phyloP scores from a whole-genome alignment of 2,113 vertebrate genomes.

The Equus przewalskii region DNA sequence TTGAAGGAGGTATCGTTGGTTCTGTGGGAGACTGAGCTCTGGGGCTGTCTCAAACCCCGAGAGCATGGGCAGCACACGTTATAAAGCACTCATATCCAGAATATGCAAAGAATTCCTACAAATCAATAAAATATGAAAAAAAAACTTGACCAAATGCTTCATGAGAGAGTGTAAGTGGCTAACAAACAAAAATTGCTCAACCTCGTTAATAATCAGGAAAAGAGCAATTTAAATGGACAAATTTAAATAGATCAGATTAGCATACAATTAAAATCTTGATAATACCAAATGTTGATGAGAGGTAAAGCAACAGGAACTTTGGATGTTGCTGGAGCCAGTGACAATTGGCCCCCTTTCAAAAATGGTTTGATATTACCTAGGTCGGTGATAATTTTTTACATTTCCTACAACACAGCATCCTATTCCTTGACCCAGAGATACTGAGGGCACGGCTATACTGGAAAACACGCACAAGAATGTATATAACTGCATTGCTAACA shows the following conservation, averaged over 20 bases:
- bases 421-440: background rate
- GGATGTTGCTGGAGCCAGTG: background rate
- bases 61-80: background rate
- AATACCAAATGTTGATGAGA: background rate
- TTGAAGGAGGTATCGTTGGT: background rate
- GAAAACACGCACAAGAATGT: background rate
- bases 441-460: background rate
- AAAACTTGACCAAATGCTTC: background rate
- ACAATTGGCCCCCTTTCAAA: background rate
- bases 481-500: background rate
- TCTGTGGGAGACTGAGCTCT: background rate
- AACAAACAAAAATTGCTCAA: background rate
- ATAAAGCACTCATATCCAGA: background rate
- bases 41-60: background rate
- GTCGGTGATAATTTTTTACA: background rate
- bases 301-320: background rate
- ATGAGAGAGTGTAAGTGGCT: background rate
- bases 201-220: background rate
- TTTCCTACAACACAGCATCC: background rate
- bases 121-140: background rate
- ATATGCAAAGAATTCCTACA: background rate
- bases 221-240: background rate
- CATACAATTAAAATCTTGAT: background rate
- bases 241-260: background rate
- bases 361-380: background rate